Conservation (phyloP, 2,113 vertebrate genomes). For the Phaethornis superciliosus region DNA sequence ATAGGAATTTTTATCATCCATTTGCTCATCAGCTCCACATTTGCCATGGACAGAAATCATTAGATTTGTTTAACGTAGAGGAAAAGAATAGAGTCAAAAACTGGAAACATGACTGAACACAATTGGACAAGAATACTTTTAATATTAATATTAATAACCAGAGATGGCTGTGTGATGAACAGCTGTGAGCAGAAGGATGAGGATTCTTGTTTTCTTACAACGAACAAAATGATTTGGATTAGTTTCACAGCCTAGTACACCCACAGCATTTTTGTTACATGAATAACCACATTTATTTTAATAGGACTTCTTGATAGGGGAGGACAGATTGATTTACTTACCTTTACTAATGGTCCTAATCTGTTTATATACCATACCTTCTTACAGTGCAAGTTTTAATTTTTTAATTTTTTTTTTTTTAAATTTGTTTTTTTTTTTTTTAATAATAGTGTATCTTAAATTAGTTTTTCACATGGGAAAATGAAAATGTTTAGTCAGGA, state of each 20-base stretch:
- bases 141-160: constrained; percentile 49
- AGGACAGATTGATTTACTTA: constrained; percentile 37
- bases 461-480: not conserved
- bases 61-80: constrained; percentile 50
- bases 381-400: not conserved
- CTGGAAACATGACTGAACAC: constrained; percentile 20
- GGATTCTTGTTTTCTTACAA: constrained; percentile 43
- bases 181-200: constrained; percentile 19
- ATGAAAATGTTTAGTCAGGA: constrained; percentile 10
- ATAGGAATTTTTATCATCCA: constrained; percentile 41
- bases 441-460: not conserved
- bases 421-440: not conserved
- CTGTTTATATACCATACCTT: not conserved
- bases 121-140: constrained; percentile 51
- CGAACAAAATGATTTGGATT: constrained; percentile 28
- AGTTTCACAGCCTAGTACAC: constrained; percentile 7
- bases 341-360: constrained; percentile 29
- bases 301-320: constrained; percentile 44
- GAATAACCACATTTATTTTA: constrained; percentile 66
- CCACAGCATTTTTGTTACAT: constrained; percentile 31
- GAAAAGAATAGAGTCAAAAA: constrained; percentile 39
- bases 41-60: constrained; percentile 50
- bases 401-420: too few species aligned
- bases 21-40: constrained; percentile 31
- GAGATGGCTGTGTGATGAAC: constrained; percentile 21